Evolutionary conservation across 2,888 invertebrate genomes (phyloP).

Genomic region (Sthenelais limicola): DNA sequence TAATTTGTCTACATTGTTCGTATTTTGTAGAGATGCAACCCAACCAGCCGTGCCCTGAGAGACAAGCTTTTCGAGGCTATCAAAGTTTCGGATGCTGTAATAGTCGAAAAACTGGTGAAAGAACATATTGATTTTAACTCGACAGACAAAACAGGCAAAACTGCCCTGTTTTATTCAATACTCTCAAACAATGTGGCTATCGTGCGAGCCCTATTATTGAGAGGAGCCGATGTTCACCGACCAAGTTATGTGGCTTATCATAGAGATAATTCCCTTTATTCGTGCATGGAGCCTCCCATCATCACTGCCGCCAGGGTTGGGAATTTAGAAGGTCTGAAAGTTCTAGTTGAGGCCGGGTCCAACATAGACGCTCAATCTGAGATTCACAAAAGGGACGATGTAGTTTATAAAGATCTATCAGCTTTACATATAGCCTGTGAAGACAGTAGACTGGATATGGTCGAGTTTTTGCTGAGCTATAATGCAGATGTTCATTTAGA

Average conservation of each 20-base stretch:
- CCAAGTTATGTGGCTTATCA: conserved; percentile 49
- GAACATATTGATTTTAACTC: conserved; percentile 44
- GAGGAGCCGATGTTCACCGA: conserved; percentile 47
- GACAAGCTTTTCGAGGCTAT: too few species aligned
- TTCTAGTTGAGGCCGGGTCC: conserved; percentile 45
- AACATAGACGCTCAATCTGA: conserved; percentile 37
- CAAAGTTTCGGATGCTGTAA: too few species aligned
- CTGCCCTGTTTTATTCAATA: conserved; percentile 48
- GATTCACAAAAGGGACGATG: conserved; percentile 18
- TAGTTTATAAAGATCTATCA: conserved; percentile 38
- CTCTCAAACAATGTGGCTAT: conserved; percentile 19
- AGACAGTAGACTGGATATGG: conserved; percentile 45
- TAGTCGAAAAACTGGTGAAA: too few species aligned
- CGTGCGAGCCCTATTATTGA: conserved; percentile 42
- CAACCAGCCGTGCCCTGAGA: too few species aligned
- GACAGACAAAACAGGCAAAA: conserved; percentile 45
- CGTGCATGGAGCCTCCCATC: conserved; percentile 50
- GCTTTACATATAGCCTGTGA: conserved; percentile 54
- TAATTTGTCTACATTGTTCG: too few species aligned
- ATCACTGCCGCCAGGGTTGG: conserved; percentile 52
- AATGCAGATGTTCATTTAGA: conserved; percentile 46
- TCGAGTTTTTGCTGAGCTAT: conserved; percentile 46
- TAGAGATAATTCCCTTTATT: conserved; percentile 49
- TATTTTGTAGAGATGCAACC: too few species aligned
- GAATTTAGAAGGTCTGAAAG: conserved; percentile 39